Base-by-base conservation (phyloP, 30 jellyfish, hydroid and myxozoan species). In the Kudoa iwatai region DNA sequence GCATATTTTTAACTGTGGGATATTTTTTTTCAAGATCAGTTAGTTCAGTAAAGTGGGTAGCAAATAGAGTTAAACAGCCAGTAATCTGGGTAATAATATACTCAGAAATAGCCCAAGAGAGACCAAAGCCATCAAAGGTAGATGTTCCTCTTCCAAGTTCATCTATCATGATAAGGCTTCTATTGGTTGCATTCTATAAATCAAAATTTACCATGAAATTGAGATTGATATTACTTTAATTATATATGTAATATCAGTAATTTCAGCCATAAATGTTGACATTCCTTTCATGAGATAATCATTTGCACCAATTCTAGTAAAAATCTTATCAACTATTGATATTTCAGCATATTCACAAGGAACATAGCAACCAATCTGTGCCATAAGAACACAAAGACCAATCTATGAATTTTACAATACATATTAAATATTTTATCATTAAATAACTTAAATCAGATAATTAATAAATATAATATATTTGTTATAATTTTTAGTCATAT, bases 41-140 rank as follows among this genome's bases (percentile, higher is more conserved):
- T 26, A 68, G 26, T 45, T 68, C 91, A 57, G 59, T 85, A 33
- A 68, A 68, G 41, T 68, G 91, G 18, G 91, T 68, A 3, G 91
- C 91, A 42, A 68, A 68, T 22, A 68, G 48, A 41, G n/a, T n/a
- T n/a, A n/a, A n/a, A n/a, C n/a, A 3, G 48, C 25, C 39, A 67
- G 30, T 26, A 45, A 14, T 10, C 23, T 26, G 16, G 50, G 20
- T 17, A 46, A 23, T 11, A 23, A 32, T 83, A 35, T 32, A 68
- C 91, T 68, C 91, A 12, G 91, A 68, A 26, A 68, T 68, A 0
- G 91, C 85, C 91, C 91, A 68, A n/a, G 91, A 85, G 20, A 68
- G 45, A 17, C 91, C 91, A 45, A 68, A 68, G 19, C 91, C 91
- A 25, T 68, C 91, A 22, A 58, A 68, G 10, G 91, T 68, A 21